Evolutionary conservation across 2,113 vertebrate species (phyloP).

Genomic region (Ptilonorhynchus violaceus): DNA sequence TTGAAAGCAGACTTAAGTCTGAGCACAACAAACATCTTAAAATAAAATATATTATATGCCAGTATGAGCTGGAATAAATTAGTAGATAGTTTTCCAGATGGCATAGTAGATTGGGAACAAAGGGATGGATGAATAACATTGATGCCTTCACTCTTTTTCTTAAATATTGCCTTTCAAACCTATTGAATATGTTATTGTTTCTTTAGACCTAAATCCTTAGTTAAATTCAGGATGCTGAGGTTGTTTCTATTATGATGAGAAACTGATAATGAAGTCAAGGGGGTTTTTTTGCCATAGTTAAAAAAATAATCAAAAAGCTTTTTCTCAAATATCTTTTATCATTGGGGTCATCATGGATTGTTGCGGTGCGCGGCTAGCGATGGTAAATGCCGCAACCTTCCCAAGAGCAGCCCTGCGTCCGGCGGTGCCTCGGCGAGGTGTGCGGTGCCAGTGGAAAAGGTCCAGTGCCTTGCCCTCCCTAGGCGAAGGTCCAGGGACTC

Average conservation of each 20-base stretch:
- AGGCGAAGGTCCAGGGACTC: too few relatives aligned
- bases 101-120: neutral
- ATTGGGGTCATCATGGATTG: neutral
- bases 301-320: neutral
- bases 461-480: too few relatives aligned
- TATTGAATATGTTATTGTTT: neutral
- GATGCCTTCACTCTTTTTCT: neutral
- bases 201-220: neutral
- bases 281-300: fast-evolving
- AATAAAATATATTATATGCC: neutral
- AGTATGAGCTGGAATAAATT: neutral
- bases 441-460: too few relatives aligned
- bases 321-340: neutral
- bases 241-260: neutral
- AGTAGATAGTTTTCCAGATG: neutral
- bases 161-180: neutral
- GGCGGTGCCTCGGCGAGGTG: too few relatives aligned
- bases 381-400: too few relatives aligned
- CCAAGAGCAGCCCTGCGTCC: too few relatives aligned
- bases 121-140: neutral
- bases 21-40: neutral
- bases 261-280: neutral
- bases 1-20: neutral
- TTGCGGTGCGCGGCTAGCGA: too few relatives aligned
- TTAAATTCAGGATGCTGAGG: neutral